phyloP scores from a whole-genome alignment of 2,888 invertebrate species.

The Chironomus riparius region DNA sequence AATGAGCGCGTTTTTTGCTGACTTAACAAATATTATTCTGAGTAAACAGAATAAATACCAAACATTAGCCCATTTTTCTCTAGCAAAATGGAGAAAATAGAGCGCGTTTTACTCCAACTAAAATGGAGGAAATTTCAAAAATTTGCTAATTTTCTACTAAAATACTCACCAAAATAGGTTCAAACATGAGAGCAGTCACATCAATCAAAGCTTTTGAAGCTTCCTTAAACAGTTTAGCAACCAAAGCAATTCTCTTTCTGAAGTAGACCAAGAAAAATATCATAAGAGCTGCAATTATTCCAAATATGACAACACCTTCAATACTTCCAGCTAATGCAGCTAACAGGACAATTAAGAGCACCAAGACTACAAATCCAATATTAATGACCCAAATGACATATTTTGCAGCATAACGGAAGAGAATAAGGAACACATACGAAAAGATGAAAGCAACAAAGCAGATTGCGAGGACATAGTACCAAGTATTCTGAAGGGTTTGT shows the following conservation, averaged over 20 bases:
- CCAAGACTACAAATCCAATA: slow-evolving; percentile 44
- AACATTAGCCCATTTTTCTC: too few relatives aligned
- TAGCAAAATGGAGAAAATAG: too few relatives aligned
- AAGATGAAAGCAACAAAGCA: slow-evolving; percentile 49
- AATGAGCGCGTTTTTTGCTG: too few relatives aligned
- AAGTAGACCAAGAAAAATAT: slow-evolving; percentile 43
- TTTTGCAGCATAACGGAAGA: slow-evolving; percentile 49
- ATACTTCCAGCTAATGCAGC: slow-evolving; percentile 34
- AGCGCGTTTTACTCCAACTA: too few relatives aligned
- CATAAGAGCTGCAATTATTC: slow-evolving; percentile 53
- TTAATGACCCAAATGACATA: slow-evolving; percentile 54
- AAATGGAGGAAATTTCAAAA: too few relatives aligned
- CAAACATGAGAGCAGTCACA: slow-evolving; percentile 52
- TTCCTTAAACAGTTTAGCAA: slow-evolving; percentile 55
- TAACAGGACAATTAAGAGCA: slow-evolving; percentile 30
- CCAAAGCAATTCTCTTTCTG: slow-evolving; percentile 53
- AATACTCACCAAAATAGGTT: slow-evolving; percentile 55
- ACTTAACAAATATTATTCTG: too few relatives aligned
- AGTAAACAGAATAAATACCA: too few relatives aligned
- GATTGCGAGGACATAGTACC: slow-evolving; percentile 51
- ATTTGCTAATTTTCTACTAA: slow-evolving; percentile 30
- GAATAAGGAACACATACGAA: slow-evolving; percentile 46
- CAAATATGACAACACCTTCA: slow-evolving; percentile 46
- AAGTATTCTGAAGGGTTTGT: slow-evolving; percentile 51
- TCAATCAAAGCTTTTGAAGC: slow-evolving; percentile 54